phyloP scores from a whole-genome alignment of 2,113 vertebrate genomes.

The Gobius niger region DNA sequence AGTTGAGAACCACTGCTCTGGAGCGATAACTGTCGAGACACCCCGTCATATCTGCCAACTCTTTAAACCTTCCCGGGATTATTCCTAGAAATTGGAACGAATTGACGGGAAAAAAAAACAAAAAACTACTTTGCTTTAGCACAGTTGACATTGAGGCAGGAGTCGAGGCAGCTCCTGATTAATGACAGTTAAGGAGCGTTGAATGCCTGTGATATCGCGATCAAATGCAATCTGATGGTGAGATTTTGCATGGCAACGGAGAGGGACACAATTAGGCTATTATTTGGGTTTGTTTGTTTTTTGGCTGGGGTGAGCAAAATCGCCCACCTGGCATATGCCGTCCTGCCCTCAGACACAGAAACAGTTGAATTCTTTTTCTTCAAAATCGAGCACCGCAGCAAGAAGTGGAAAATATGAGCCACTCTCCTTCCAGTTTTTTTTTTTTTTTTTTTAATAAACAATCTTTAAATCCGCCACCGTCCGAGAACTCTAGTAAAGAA shows the following conservation, averaged over 20 bases:
- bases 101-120: neutral
- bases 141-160: slow-evolving; percentile 20
- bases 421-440: neutral
- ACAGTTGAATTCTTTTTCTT: slow-evolving; percentile 26
- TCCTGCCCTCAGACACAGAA: slow-evolving; percentile 31
- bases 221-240: slow-evolving; percentile 37
- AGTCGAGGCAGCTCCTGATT: slow-evolving; percentile 37
- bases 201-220: slow-evolving; percentile 24
- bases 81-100: neutral
- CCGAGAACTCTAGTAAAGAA: slow-evolving; percentile 31
- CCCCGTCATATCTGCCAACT: neutral
- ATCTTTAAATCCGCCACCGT: slow-evolving; percentile 38
- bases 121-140: slow-evolving; percentile 26
- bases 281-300: slow-evolving; percentile 29
- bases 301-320: slow-evolving; percentile 26
- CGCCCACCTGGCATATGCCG: slow-evolving; percentile 42
- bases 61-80: slow-evolving; percentile 5
- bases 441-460: slow-evolving; percentile 15
- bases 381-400: slow-evolving; percentile 25
- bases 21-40: slow-evolving; percentile 76
- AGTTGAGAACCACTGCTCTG: neutral
- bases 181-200: slow-evolving; percentile 51
- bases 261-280: neutral
- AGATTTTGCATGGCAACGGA: slow-evolving; percentile 10
- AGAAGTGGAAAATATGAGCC: slow-evolving; percentile 1